Evolutionary conservation across 2,797 vertebrate genomes (phyloP), one percentile per base, ranked within the genome.

Genomic region (Okamejei kenojei): DNA sequence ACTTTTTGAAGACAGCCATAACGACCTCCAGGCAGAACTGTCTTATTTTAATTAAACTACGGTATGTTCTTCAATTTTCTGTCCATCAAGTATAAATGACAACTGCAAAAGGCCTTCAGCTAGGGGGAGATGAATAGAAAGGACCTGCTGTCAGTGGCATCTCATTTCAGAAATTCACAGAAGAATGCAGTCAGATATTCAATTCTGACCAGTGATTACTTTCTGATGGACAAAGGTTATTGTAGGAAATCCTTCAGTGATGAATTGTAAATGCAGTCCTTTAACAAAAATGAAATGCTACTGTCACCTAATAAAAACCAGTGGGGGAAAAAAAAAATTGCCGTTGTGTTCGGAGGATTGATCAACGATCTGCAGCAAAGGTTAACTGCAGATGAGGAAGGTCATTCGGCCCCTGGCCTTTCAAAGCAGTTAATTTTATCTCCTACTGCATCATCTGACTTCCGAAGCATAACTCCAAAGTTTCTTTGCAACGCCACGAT

Each of bases 21-120:
- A 88, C 35, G 63, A 88, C 84, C 84, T 88, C 68, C 63, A 88
- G 84, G 84, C 61, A 68, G n/a, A 35, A 21, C 84, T 88, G n/a
- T 68, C 84, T 88, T 88, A 68, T 68, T 88, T 88, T 88, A 88
- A 88, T 88, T 88, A 68, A 88, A 35, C n/a, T 17, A 63, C 17
- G 8, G 7, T 35, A 68, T 68, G 61, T 88, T 19, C 84, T 65
- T 88, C 63, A 68, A 88, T 88, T 65, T 68, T 35, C 61, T 88
- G 84, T n/a, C 61, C 17, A 88, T 15, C 32, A 19, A 68, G 61
- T 68, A 68, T 35, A 88, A 88, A 88, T 68, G 63, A 68, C 32
- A 88, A 35, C 84, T 88, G 84, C 29, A 63, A 35, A 65, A 88
- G 82, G 13, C 63, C n/a, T 68, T 88, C n/a, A 88, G 84, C 65